Base-by-base conservation (phyloP, 2,797 vertebrate genomes). In the Falco rusticolus region DNA sequence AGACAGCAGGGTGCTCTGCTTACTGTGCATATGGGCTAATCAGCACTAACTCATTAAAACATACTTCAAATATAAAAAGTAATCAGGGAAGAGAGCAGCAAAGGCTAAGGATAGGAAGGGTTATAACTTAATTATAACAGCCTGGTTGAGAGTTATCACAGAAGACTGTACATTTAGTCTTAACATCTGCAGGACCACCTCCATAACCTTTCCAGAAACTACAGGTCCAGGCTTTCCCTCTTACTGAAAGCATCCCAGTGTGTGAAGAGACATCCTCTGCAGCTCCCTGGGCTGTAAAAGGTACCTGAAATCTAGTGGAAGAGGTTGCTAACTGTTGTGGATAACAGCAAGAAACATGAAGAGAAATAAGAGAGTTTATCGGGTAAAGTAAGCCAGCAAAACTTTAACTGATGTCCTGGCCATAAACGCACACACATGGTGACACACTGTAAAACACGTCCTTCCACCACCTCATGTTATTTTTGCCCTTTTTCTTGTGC, bases 1-100 rank as follows among this genome's bases (percentile, higher is more conserved):
- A 1, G 51, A 50, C 24, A 70, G 41, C 34, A 39, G 34, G 57
- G 24, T 10, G 8, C 57, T 53, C 57, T 59, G 29, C n/a, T 72
- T 39, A 21, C 84, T 43, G 74, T 39, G 21, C 0, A 0, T 3
- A 0, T 43, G 31, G 45, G 25, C 17, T 60, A 75, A 54, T 24
- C 51, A 60, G 31, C 37, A 25, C 48, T 66, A 75, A 64, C 29
- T 75, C 57, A 75, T 75, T 65, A 65, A 84, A 84, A 53, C 50
- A 21, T 13, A 56, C 17, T 60, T 59, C 28, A 70, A 50, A 65
- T 24, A 75, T 24, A 78, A 75, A 75, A 75, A 65, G 39, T 24
- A 70, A 91, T 75, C 39, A 75, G 28, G 34, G 34, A 60, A 87
- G 45, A 45, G 39, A 74, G 54, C 64, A 69, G 39, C n/a, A 79